Conservation (phyloP, 2,797 vertebrate species). For the Oreochromis mossambicus region DNA sequence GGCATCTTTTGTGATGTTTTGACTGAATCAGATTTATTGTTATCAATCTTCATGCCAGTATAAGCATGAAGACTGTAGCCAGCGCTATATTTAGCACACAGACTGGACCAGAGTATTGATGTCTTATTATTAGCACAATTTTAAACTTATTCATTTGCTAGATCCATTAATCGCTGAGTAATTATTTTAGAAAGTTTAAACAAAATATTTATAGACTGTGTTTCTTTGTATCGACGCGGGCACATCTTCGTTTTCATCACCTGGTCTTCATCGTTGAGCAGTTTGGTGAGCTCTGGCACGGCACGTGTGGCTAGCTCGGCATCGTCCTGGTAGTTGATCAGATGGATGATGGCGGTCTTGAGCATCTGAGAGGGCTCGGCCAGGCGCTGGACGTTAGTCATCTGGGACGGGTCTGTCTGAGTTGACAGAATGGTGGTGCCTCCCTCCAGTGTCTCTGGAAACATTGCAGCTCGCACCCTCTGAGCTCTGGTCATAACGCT, state of each 20-base stretch:
- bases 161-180: neutral
- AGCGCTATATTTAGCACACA: neutral
- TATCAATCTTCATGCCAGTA: neutral
- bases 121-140: neutral
- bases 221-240: rapidly evolving
- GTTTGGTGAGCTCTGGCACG: conserved; percentile 95
- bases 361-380: conserved; percentile 96
- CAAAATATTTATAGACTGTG: neutral
- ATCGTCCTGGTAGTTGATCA: conserved; percentile 99
- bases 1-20: neutral
- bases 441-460: conserved; percentile 84
- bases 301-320: conserved; percentile 93
- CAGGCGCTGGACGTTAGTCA: conserved; percentile 94
- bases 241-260: conserved; percentile 54
- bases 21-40: neutral
- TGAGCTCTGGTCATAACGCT: conserved; percentile 84
- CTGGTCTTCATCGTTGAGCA: conserved; percentile 96
- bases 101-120: neutral
- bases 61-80: neutral
- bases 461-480: conserved; percentile 92
- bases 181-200: neutral
- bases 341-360: conserved; percentile 92
- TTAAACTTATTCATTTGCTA: neutral
- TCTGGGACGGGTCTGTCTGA: conserved; percentile 84
- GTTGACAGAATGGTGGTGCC: conserved; percentile 82